A percentile compares a stretch with the other conserved stretches of the same genome.
These are phyloP conservation scores for Polydrusus cervinus DNA, from an alignment of 2,888 invertebrate genomes.

Conservation along the genomic window DNA sequence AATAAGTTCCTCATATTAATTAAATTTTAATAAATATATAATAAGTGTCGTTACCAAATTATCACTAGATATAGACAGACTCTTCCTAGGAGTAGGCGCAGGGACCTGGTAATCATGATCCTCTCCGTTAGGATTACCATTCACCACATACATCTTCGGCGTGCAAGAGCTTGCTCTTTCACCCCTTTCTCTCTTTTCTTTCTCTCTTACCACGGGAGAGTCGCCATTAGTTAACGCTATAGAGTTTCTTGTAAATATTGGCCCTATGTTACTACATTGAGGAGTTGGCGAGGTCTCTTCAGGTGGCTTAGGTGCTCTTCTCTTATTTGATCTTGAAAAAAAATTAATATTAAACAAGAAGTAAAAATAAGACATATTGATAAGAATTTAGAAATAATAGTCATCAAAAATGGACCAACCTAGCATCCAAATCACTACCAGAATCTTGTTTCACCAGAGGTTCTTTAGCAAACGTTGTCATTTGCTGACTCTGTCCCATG, in stretches of 20 bases:
- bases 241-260: conserved; percentile 77
- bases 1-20: too few species aligned
- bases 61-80: conserved; percentile 84
- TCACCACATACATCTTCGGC: conserved; percentile 75
- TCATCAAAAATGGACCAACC: conserved; percentile 19
- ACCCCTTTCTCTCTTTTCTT: conserved; percentile 79
- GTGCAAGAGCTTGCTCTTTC: conserved; percentile 80
- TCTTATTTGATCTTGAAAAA: conserved; percentile 74
- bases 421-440: conserved; percentile 37
- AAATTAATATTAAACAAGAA: not conserved
- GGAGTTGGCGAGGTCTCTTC: conserved; percentile 69
- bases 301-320: conserved; percentile 87
- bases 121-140: conserved; percentile 64
- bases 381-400: not conserved
- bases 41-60: conserved; percentile 76
- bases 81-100: conserved; percentile 81
- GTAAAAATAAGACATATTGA: not conserved
- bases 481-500: conserved; percentile 40
- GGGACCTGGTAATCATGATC: conserved; percentile 68
- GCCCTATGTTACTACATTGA: not conserved
- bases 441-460: conserved; percentile 75
- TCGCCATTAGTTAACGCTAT: conserved; percentile 75
- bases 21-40: too few species aligned
- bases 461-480: conserved; percentile 69
- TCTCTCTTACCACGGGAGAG: conserved; percentile 74